Base-by-base conservation (phyloP, 1,140 invertebrate species). In the Philaenus spumarius region DNA sequence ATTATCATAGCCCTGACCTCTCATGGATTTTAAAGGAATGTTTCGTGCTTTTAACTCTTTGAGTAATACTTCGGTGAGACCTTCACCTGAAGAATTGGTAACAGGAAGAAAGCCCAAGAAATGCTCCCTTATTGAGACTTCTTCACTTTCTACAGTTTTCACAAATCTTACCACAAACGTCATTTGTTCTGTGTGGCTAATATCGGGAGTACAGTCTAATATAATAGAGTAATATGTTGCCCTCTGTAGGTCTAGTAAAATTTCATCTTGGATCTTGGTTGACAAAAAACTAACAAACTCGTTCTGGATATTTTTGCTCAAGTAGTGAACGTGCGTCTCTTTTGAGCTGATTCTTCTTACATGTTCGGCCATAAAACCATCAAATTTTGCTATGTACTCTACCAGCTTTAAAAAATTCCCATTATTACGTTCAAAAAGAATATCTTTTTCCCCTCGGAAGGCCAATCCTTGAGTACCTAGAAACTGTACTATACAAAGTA, bases 1-100 rank as follows among this genome's bases (percentile, higher is more conserved):
- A 60, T 69, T 71, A 51, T 71, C 70, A 57, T 71, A 71, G 1
- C 64, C 62, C 58, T 72, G 70, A 9, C 67, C 66, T 40, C 69
- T 43, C 24, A 66, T 59, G 60, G 70, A 60, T 9, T 67, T 20
- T 35, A 68, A 61, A 34, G 59, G 24, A 30, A 65, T 23, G 11
- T 26, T 23, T 22, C 39, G 9, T 48, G 58, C 34, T 50, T 58
- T 39, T 22, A 60, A 40, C 22, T 55, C 35, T 26, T 64, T 42
- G n/a, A 68, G 24, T 51, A 67, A 50, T 17, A 35, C 35, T 39
- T 65, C 40, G 17, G 19, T 59, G 24, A 62, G 43, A 6, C 39
- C 39, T 53, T 50, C 19, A n/a, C 62, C 55, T 23, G 61, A 61
- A 19, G 52, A 58, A 23, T 53, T 45, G 17, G 14, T 17, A 17